These are phyloP conservation scores for Poecile atricapillus DNA, from an alignment of 2,113 vertebrate species.

Conservation along the genomic window DNA sequence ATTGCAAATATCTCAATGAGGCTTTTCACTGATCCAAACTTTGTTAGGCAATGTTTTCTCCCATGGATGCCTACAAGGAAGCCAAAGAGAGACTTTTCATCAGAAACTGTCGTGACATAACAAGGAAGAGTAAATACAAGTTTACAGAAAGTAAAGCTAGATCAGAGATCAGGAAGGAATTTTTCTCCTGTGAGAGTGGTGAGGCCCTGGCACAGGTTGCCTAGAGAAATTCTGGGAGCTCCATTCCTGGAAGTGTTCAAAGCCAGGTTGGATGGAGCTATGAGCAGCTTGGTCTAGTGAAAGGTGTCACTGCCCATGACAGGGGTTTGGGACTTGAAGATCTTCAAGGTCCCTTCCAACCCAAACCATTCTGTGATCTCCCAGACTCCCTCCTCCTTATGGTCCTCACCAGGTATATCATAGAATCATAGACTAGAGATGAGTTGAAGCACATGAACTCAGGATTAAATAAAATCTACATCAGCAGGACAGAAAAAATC, in stretches of 20 bases:
- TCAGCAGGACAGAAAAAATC: background rate
- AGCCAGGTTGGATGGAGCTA: background rate
- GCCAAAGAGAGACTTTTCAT: background rate
- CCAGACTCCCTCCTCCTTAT: background rate
- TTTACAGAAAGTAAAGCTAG: background rate
- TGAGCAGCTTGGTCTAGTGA: background rate
- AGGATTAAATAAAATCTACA: background rate
- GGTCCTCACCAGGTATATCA: background rate
- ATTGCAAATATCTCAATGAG: background rate
- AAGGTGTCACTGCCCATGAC: background rate
- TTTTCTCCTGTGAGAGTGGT: background rate
- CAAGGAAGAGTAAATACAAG: background rate
- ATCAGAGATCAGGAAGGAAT: background rate
- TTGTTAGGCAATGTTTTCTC: background rate
- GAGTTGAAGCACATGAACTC: background rate
- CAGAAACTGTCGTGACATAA: background rate
- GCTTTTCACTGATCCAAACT: background rate
- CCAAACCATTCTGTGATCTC: background rate
- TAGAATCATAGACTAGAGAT: background rate
- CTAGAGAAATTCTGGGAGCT: background rate
- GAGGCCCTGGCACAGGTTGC: background rate
- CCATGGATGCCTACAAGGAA: background rate
- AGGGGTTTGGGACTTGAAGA: background rate
- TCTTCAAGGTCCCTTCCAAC: background rate
- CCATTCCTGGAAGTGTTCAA: background rate